A percentile compares a stretch with the other conserved stretches of the same genome.
Conservation (phyloP, 2,888 invertebrate species). For the Aromia moschata region DNA sequence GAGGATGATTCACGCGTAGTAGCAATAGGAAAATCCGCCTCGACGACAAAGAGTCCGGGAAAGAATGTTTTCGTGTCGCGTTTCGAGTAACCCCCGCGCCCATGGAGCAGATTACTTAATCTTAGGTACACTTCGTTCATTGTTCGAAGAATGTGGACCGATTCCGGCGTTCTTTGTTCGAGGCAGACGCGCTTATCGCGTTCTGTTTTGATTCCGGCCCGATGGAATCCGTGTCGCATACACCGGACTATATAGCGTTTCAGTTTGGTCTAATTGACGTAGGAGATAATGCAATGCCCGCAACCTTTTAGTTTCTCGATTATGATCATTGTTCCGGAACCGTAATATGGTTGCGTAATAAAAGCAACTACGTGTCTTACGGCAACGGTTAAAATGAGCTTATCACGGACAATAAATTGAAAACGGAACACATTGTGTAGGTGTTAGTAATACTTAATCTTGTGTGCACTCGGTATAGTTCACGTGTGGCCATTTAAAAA, state of each 20-base stretch:
- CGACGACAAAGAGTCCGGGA: slow-evolving; percentile 10
- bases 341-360: slow-evolving; percentile 50
- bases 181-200: not conserved
- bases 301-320: slow-evolving; percentile 50
- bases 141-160: not conserved
- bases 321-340: slow-evolving; percentile 56
- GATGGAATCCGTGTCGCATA: not conserved
- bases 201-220: slow-evolving; percentile 8
- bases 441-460: slow-evolving; percentile 31
- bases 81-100: not conserved
- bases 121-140: slow-evolving; percentile 6
- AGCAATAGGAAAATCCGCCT: slow-evolving; percentile 39
- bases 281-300: slow-evolving; percentile 37
- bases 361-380: slow-evolving; percentile 43
- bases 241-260: slow-evolving; percentile 14
- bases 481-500: slow-evolving; percentile 36
- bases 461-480: slow-evolving; percentile 27
- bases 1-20: slow-evolving; percentile 36
- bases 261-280: slow-evolving; percentile 43
- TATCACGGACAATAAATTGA: slow-evolving; percentile 47
- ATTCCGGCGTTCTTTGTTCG: not conserved
- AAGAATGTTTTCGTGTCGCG: not conserved
- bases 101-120: slow-evolving; percentile 2
- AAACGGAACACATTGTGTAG: slow-evolving; percentile 37
- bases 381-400: slow-evolving; percentile 33